Evolutionary conservation across 30 jellyfish, hydroid and myxozoan genomes (phyloP), one percentile per base, ranked within the genome.

Genomic region (Cassiopea xamachana): DNA sequence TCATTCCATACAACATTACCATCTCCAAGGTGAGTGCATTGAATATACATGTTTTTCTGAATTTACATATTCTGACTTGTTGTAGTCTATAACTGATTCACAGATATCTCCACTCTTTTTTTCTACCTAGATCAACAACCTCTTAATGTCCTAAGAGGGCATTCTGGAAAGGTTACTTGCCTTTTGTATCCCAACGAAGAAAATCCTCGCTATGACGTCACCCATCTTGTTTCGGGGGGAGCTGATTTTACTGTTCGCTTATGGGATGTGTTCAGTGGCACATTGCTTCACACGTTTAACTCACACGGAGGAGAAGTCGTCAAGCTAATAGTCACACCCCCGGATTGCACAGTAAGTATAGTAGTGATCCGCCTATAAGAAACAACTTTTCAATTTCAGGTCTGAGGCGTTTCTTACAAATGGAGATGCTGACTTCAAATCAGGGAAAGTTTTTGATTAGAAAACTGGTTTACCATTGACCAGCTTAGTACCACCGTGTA

Each of bases 251-350:
- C 98, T 12, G 98, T 97, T 13, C 93, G 99, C 1, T 84, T 92
- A 1, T 97, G 99, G 99, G 98, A 97, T 84, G 89, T 93, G 9
- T 83, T 85, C 59, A 78, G 73, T 60, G 93, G 97, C 16, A 80
- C 98, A 1, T 85, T 93, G 79, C 81, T 97, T 44, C 97, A 91
- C 69, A 74, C 97, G 12, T 97, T 97, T 79, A 80, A 87, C 59
- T 82, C 98, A 75, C 99, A 97, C 79, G 99, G 98, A n/a, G 99
- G 99, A 2, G 98, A 96, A 77, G 95, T 96, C 44, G 77, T 90
- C 47, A 86, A 89, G 68, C 92, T 96, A 48, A 46, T 96, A 75
- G 99, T 96, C 51, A 96, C 99, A 17, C 99, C 99, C 15, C 98
- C 98, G 19, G 97, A 96, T 44, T 92, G 98, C 73, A 92, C 91